Evolutionary conservation across 2,797 vertebrate genomes (phyloP).

Genomic region (Lagocephalus sceleratus): DNA sequence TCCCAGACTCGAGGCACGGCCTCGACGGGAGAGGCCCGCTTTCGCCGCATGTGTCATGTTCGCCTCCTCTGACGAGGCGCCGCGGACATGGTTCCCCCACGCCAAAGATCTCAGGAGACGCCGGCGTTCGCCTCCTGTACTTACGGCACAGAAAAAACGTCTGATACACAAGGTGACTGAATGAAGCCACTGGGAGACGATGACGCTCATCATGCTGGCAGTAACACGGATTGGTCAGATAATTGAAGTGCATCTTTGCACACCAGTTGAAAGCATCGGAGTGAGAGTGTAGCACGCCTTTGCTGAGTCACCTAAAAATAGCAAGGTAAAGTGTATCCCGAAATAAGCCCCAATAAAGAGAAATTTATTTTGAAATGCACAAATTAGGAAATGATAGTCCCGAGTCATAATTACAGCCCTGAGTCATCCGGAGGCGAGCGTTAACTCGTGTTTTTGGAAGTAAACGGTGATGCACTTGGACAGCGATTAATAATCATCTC

Average conservation of each 20-base stretch:
- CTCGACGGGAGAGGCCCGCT: constrained; percentile 35
- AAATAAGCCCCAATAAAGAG: not conserved
- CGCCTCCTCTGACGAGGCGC: constrained; percentile 34
- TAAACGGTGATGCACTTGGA: no score
- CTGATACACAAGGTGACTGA: not conserved
- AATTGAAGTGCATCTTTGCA: not conserved
- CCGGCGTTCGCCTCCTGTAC: not conserved
- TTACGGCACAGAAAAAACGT: constrained; percentile 3
- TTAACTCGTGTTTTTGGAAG: no score
- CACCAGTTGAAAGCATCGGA: not conserved
- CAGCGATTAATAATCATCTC: no score
- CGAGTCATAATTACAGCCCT: not conserved
- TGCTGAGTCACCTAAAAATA: not conserved
- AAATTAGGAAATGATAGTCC: not conserved
- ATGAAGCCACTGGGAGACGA: not conserved
- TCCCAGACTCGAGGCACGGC: constrained; percentile 41
- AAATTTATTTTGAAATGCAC: constrained; percentile 1
- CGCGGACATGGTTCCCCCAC: constrained; percentile 21
- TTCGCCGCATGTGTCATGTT: constrained; percentile 36
- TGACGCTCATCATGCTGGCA: not conserved
- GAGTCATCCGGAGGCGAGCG: constrained; percentile 2
- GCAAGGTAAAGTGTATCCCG: not conserved
- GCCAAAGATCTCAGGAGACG: constrained; percentile 4
- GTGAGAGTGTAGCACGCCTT: not conserved
- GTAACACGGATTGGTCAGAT: not conserved